These are phyloP conservation scores for Drosophila bocqueti DNA, from an alignment of 1,140 invertebrate species.

Conservation along the genomic window DNA sequence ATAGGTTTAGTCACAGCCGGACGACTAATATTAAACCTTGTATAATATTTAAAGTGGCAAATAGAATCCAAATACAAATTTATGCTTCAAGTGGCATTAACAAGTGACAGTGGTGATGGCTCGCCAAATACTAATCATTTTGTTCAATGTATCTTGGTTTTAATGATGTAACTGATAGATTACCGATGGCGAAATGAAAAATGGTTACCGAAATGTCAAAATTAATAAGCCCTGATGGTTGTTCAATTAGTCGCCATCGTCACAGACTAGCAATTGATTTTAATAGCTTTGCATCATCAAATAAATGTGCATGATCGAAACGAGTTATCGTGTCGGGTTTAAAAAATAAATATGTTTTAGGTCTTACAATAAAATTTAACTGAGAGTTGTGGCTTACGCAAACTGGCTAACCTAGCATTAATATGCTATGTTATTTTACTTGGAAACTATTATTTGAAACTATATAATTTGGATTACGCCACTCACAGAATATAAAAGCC, in stretches of 20 bases:
- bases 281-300: constrained; percentile 36
- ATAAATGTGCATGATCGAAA: constrained; percentile 29
- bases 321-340: constrained; percentile 8
- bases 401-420: neutral
- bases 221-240: constrained; percentile 62
- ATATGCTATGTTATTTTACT: neutral
- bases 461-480: neutral
- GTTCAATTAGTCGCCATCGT: constrained; percentile 55
- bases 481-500: neutral
- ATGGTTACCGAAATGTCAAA: constrained; percentile 72
- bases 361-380: neutral
- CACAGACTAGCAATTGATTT: constrained; percentile 14
- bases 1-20: no score
- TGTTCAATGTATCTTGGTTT: constrained; percentile 17
- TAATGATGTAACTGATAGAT: constrained; percentile 36
- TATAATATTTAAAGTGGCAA: neutral
- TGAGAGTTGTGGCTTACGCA: constrained; percentile 11
- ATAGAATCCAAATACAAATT: neutral
- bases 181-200: constrained; percentile 63
- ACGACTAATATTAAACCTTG: neutral
- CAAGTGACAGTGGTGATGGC: constrained; percentile 26
- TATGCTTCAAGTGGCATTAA: neutral
- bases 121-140: constrained; percentile 42
- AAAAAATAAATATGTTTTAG: neutral
- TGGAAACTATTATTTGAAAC: neutral